Conservation (phyloP, 2,797 vertebrate genomes). For the Oryzias sinensis region DNA sequence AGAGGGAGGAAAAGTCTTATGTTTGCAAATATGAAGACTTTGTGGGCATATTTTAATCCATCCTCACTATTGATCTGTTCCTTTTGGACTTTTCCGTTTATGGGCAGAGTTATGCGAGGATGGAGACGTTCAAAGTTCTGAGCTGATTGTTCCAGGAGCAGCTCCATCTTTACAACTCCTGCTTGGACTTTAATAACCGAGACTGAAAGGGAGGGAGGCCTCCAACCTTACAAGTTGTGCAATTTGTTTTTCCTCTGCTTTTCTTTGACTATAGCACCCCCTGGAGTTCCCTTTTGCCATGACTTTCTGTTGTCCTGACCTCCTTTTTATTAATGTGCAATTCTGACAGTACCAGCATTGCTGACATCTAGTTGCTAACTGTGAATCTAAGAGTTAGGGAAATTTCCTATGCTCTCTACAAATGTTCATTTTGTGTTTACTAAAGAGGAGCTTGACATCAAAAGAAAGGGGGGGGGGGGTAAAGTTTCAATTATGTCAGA, state of each 20-base stretch:
- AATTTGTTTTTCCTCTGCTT: conserved; percentile 59
- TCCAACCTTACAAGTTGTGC: conserved; percentile 62
- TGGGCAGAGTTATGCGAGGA: conserved; percentile 21
- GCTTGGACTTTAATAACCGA: conserved; percentile 37
- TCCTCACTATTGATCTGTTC: conserved; percentile 36
- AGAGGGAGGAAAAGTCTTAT: conserved; percentile 31
- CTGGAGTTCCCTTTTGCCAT: conserved; percentile 55
- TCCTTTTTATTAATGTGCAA: conserved; percentile 40
- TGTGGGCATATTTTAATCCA: conserved; percentile 43
- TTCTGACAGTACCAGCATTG: conserved; percentile 65
- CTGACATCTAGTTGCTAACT: conserved; percentile 75
- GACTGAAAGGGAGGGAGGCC: conserved; percentile 19
- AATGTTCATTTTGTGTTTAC: conserved; percentile 79
- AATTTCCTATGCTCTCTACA: conserved; percentile 45
- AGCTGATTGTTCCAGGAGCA: conserved; percentile 35
- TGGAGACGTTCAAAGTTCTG: conserved; percentile 29
- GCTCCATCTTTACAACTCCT: conserved; percentile 38
- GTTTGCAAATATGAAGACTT: conserved; percentile 24
- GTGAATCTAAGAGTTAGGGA: conserved; percentile 71
- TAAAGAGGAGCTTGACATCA: conserved; percentile 48
- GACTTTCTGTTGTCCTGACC: conserved; percentile 36
- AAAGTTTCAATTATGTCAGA: conserved; percentile 51
- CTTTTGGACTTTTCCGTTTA: conserved; percentile 17
- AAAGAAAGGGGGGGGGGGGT: conserved; percentile 6
- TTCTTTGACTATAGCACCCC: conserved; percentile 57